Evolutionary conservation across 2,113 vertebrate species (phyloP).

Genomic region (Chlorodrepanis virens): DNA sequence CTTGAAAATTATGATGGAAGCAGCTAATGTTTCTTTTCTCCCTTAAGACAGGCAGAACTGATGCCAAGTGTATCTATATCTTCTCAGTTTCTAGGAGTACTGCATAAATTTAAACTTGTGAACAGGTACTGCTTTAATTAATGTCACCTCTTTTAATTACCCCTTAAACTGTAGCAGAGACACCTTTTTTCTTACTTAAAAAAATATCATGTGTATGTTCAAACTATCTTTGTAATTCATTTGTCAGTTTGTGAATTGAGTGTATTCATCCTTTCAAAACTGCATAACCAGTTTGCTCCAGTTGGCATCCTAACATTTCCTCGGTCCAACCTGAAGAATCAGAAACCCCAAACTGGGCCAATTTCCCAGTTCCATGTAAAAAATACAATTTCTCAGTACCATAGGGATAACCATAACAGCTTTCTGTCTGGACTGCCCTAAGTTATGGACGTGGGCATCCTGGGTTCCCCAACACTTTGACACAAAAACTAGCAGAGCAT

Average conservation of each 20-base stretch:
- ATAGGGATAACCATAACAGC: background rate
- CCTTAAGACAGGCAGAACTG: background rate
- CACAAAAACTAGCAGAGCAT: background rate
- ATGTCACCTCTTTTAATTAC: background rate
- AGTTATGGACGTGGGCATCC: accelerated
- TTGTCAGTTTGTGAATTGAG: background rate
- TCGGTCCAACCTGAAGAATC: background rate
- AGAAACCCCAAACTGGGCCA: background rate
- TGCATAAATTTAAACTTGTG: background rate
- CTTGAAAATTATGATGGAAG: background rate
- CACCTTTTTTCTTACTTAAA: background rate
- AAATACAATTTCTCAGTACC: background rate
- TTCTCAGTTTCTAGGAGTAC: background rate
- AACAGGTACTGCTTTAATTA: background rate
- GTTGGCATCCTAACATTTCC: background rate
- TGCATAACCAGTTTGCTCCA: background rate
- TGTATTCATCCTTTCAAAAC: background rate
- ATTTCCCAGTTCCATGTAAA: background rate
- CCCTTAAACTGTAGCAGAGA: background rate
- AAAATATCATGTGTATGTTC: background rate
- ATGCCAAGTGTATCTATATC: background rate
- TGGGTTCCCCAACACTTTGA: background rate
- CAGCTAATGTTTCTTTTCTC: background rate
- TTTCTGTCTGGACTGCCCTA: background rate
- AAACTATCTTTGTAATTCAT: background rate